Conservation (phyloP, 2,888 invertebrate species). For the Trichogramma evanescens region DNA sequence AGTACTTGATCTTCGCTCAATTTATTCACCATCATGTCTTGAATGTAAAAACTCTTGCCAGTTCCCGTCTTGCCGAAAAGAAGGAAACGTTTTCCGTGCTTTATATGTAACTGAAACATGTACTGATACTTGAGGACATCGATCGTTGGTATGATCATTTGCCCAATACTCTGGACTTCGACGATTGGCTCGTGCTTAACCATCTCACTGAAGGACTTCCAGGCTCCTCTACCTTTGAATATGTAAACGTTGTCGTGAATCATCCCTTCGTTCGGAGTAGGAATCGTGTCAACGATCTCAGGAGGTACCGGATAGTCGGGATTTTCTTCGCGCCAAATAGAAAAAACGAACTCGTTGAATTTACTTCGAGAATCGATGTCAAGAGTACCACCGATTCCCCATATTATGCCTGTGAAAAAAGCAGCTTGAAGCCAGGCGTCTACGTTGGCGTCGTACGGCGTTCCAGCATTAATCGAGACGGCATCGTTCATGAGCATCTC, state of each 20-base stretch:
- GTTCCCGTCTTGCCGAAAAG: conserved; percentile 81
- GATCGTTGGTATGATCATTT: conserved; percentile 75
- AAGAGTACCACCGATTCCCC: conserved; percentile 80
- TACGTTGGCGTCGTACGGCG: conserved; percentile 65
- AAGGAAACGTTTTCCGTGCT: conserved; percentile 60
- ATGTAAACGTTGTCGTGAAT: conserved; percentile 77
- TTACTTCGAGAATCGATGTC: conserved; percentile 64
- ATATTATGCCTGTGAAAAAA: conserved; percentile 66
- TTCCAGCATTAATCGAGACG: conserved; percentile 52
- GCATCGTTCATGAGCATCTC: conserved; percentile 74
- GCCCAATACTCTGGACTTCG: conserved; percentile 61
- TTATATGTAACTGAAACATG: conserved; percentile 70
- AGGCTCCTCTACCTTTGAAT: conserved; percentile 75
- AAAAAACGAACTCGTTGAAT: conserved; percentile 60
- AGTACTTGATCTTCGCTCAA: conserved; percentile 63
- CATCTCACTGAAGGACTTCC: conserved; percentile 81
- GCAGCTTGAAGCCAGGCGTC: conserved; percentile 70
- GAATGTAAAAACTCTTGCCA: conserved; percentile 77
- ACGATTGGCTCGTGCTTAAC: conserved; percentile 59
- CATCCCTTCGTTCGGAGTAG: conserved; percentile 69
- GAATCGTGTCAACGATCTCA: conserved; percentile 61
- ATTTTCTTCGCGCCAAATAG: conserved; percentile 50
- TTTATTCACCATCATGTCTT: conserved; percentile 63
- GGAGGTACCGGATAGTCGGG: conserved; percentile 53
- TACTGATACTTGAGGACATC: conserved; percentile 76